Base-by-base conservation (phyloP, 1,140 invertebrate species). In the Neotoxoptera formosana region DNA sequence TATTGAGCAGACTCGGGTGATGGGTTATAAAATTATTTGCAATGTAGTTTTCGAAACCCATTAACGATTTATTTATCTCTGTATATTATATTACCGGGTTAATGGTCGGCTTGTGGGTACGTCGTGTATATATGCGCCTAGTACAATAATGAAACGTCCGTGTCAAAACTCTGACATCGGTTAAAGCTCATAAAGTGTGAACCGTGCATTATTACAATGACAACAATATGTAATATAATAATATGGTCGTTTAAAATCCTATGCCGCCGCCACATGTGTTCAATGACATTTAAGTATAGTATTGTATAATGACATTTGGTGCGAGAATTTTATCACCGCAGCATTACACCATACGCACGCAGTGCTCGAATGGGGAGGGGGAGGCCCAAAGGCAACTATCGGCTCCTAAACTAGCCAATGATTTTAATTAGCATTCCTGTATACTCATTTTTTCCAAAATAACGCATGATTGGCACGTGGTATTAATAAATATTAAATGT, bases 41-140 rank as follows among this genome's bases (percentile, higher is more conserved):
- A 11, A 41, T 34, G 48, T 36, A n/a, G 47, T 34, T 51, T 53
- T 53, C 53, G 48, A 23, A 89, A 89, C 14, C 9, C 87, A 34
- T 67, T 60, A 21, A 88, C 53, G 48, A 88, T 88, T 88, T 89
- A 89, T 89, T 23, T 17, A 86, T 14, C 23, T 86, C 21, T 45
- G 25, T 86, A 47, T 84, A 47, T 84, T 84, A 25, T 67, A 67
- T 30, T 67, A 67, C 60, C 60, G 60, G 11, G 60, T 67, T 67
- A 30, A 67, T n/a, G 60, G 60, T n/a, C 30, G 56, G 30, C 60
- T 67, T 67, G 60, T 67, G 17, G 1, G 48, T 48, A 60, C 30
- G 30, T 60, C 25, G 41, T n/a, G 30, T 30, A 67, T 6, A n/a
- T n/a, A n/a, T n/a, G n/a, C n/a, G n/a, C 30, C 56, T 30, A 41